These are phyloP conservation scores for Cydia strobilella DNA, from an alignment of 1,140 invertebrate genomes.

Conservation along the genomic window DNA sequence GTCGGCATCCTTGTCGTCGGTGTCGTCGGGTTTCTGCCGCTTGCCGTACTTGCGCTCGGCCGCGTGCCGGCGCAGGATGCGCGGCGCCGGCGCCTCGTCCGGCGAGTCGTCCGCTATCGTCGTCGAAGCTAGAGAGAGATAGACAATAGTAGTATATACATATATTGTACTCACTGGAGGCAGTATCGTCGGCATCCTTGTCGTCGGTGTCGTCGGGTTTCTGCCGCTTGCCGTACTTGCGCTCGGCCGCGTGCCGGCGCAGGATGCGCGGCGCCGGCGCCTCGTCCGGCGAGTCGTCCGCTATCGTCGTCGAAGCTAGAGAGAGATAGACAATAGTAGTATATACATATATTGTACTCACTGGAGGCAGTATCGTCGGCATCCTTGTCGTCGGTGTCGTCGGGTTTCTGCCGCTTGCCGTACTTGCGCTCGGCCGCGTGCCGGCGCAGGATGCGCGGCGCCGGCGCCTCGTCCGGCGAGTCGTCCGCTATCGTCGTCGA, in stretches of 20 bases:
- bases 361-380: conserved; percentile 32
- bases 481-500: too few species aligned
- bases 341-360: too few species aligned
- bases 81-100: too few species aligned
- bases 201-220: conserved; percentile 63
- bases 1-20: conserved; percentile 54
- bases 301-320: too few species aligned
- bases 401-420: conserved; percentile 70
- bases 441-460: conserved; percentile 56
- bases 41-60: conserved; percentile 75
- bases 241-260: conserved; percentile 57
- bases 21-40: conserved; percentile 62
- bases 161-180: too few species aligned
- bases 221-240: conserved; percentile 74
- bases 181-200: conserved; percentile 40
- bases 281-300: too few species aligned
- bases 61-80: too few species aligned
- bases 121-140: too few species aligned
- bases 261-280: conserved; percentile 54
- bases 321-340: too few species aligned
- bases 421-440: conserved; percentile 69
- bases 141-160: too few species aligned
- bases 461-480: too few species aligned
- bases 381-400: conserved; percentile 54
- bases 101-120: too few species aligned